Conservation (phyloP, 1,140 invertebrate genomes). For the Zaprionus ornatus region DNA sequence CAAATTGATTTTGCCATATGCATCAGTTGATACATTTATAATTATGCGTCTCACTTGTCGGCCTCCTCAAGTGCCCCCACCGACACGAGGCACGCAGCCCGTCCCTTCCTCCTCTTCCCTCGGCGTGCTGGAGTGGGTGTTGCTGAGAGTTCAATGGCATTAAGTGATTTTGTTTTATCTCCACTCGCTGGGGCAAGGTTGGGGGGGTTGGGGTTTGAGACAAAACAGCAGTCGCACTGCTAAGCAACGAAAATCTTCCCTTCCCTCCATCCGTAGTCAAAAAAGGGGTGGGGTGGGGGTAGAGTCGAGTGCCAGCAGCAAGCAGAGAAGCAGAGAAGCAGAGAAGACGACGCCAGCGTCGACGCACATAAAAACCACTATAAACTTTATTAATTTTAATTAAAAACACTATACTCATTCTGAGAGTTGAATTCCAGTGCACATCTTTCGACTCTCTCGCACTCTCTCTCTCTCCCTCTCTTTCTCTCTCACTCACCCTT, state of each 20-base stretch:
- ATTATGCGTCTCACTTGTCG: slow-evolving; percentile 69
- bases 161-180: slow-evolving; percentile 49
- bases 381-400: slow-evolving; percentile 82
- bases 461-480: not conserved
- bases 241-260: slow-evolving; percentile 20
- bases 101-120: not conserved
- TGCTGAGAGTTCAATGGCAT: slow-evolving; percentile 39
- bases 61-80: slow-evolving; percentile 43
- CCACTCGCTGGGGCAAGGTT: not conserved
- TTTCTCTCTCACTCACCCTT: slow-evolving; percentile 9
- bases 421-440: slow-evolving; percentile 62
- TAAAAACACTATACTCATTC: slow-evolving; percentile 79
- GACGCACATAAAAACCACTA: slow-evolving; percentile 61
- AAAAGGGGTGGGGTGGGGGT: not conserved
- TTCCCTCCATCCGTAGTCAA: not conserved
- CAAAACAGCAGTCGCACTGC: slow-evolving; percentile 31
- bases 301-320: not conserved
- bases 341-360: slow-evolving; percentile 9
- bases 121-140: not conserved
- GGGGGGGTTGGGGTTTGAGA: slow-evolving; percentile 2
- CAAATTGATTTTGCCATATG: slow-evolving; percentile 78
- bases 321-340: slow-evolving; percentile 1
- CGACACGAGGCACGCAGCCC: slow-evolving; percentile 5
- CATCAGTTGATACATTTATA: slow-evolving; percentile 77
- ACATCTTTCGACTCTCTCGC: slow-evolving; percentile 18